Percentiles rank a stretch among this genome's conserved stretches.
phyloP scores from a whole-genome alignment of 2,888 invertebrate genomes.

The Leptinotarsa peninsularis region DNA sequence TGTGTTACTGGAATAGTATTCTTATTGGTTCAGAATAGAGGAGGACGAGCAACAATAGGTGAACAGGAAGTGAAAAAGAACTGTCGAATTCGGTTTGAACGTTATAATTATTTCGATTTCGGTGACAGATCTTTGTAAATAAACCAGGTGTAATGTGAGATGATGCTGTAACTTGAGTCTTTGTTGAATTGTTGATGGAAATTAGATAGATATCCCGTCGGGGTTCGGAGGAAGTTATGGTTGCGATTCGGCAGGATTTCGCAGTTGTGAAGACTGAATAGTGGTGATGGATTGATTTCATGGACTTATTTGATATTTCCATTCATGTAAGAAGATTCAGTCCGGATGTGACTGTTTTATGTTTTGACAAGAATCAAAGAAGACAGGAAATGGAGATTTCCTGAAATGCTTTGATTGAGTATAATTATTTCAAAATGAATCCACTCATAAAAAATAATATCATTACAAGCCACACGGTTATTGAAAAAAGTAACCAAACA shows the following conservation, averaged over 20 bases:
- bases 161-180: conserved; percentile 53
- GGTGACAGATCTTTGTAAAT: conserved; percentile 36
- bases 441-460: too few species aligned
- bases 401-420: background rate
- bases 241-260: conserved; percentile 28
- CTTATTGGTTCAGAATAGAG: conserved; percentile 51
- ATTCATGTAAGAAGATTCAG: conserved; percentile 1
- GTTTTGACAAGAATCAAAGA: background rate
- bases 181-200: conserved; percentile 51
- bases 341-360: conserved; percentile 7
- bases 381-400: conserved; percentile 4
- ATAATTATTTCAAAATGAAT: background rate
- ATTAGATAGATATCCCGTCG: conserved; percentile 56
- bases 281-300: conserved; percentile 20
- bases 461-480: too few species aligned
- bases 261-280: conserved; percentile 21
- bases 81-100: conserved; percentile 50
- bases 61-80: conserved; percentile 50
- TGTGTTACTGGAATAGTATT: conserved; percentile 40
- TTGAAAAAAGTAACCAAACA: too few species aligned
- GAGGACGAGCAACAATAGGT: conserved; percentile 50
- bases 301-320: background rate
- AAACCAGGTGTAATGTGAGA: conserved; percentile 50
- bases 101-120: conserved; percentile 49
- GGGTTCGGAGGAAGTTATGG: conserved; percentile 33